A percentile compares a stretch with the other conserved stretches of the same genome.
Evolutionary conservation across 2,888 invertebrate genomes (phyloP).

Genomic region (Eumerus sabulonum): DNA sequence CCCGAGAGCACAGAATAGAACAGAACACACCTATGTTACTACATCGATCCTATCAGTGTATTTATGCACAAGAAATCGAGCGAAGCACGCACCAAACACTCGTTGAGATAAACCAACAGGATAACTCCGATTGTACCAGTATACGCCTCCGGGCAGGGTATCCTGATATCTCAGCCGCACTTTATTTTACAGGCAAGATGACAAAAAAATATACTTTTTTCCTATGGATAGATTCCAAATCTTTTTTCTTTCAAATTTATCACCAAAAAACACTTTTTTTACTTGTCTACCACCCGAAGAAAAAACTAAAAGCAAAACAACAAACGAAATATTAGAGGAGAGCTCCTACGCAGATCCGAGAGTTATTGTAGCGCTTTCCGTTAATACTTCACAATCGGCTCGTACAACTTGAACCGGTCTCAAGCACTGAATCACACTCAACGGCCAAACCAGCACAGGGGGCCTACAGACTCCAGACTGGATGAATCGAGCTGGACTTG

Average conservation of each 20-base stretch:
- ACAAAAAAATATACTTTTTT: neutral
- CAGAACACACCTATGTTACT: slow-evolving; percentile 26
- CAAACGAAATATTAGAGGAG: neutral
- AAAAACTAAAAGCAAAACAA: too few species aligned
- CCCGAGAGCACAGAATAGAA: too few species aligned
- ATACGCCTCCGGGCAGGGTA: slow-evolving; percentile 1
- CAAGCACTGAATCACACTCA: slow-evolving; percentile 76
- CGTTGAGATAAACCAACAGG: slow-evolving; percentile 45
- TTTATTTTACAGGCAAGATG: slow-evolving; percentile 23
- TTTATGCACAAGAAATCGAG: slow-evolving; percentile 53
- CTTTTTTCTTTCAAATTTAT: too few species aligned
- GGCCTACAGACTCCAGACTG: slow-evolving; percentile 60
- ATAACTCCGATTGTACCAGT: slow-evolving; percentile 40
- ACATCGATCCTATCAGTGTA: slow-evolving; percentile 33
- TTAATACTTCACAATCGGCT: slow-evolving; percentile 50
- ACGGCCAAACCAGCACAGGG: slow-evolving; percentile 67
- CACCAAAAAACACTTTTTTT: slow-evolving; percentile 1
- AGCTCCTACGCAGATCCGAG: slow-evolving; percentile 38
- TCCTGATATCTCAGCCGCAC: slow-evolving; percentile 30
- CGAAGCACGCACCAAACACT: slow-evolving; percentile 43
- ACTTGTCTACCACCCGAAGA: neutral
- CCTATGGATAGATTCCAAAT: too few species aligned
- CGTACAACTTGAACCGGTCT: slow-evolving; percentile 75
- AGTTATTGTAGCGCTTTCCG: slow-evolving; percentile 52
- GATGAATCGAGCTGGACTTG: slow-evolving; percentile 56